Conservation (phyloP, 2,113 vertebrate genomes). For the Holacanthus passer region DNA sequence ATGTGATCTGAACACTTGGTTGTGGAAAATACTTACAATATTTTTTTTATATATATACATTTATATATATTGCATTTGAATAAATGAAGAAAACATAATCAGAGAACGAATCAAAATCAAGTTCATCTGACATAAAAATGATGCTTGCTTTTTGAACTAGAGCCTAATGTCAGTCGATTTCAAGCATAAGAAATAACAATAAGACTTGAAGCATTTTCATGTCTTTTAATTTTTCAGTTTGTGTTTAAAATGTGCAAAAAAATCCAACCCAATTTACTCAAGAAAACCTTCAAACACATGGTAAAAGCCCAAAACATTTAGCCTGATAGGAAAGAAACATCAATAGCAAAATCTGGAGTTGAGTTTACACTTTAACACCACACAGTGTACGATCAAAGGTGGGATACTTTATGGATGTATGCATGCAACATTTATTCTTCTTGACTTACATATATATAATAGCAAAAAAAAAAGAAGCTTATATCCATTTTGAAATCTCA, state of each 20-base stretch:
- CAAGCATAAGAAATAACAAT: not conserved
- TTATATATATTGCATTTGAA: not conserved
- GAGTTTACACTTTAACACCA: constrained; percentile 20
- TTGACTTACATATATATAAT: not conserved
- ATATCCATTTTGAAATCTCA: not conserved
- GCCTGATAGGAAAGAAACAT: not conserved
- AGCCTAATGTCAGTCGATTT: not conserved
- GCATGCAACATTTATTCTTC: constrained; percentile 7
- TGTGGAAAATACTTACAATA: too few relatives aligned
- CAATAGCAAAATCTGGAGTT: not conserved
- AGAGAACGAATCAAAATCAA: not conserved
- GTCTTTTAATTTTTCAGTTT: constrained; percentile 48
- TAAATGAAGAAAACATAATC: not conserved
- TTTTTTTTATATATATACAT: too few relatives aligned
- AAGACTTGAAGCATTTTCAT: constrained; percentile 17
- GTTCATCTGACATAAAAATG: not conserved
- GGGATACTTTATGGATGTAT: not conserved
- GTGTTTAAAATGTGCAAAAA: constrained; percentile 51
- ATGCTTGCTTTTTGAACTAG: not conserved
- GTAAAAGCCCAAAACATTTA: not conserved
- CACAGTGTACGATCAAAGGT: constrained; percentile 26
- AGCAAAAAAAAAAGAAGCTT: not conserved
- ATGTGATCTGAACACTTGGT: not conserved
- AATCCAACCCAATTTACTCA: not conserved
- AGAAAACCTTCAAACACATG: not conserved